Evolutionary conservation across 2,113 vertebrate species (phyloP), one percentile per base, ranked within the genome.

Genomic region (Mesembrinibis cayennensis): DNA sequence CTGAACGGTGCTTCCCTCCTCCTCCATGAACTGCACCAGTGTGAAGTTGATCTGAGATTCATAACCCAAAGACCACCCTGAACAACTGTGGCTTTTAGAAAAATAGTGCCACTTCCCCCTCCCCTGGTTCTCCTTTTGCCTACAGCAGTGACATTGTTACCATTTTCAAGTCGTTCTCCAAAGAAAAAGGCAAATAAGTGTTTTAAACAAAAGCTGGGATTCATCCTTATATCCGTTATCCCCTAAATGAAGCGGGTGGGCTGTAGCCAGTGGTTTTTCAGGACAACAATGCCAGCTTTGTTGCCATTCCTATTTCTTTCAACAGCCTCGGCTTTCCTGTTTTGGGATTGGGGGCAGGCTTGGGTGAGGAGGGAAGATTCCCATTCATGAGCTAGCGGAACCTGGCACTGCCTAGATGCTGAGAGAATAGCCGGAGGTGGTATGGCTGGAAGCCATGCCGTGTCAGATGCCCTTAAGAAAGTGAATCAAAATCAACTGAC

Each of bases 221-320:
- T 96, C 93, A 95, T 87, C 67, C 22, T 20, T 83, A 1, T 20
- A 53, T 90, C 71, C 62, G 9, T 82, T 91, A 65, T 50, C 49
- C 90, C 67, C n/a, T 3, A 9, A 38, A 9, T 29, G 5, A 25
- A 79, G 87, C 3, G 89, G 65, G 83, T 50, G 86, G 78, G 89
- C 89, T 93, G 87, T 36, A 91, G 94, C 82, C 91, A 86, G 74
- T 49, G 82, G n/a, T 82, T 95, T 96, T 80, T 93, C 53, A 62
- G 78, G 78, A 92, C 77, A 81, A 95, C 95, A 94, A 90, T 95
- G 76, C 45, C 89, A 96, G 89, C 94, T 95, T 73, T 97, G 94
- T 96, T 85, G 81, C 89, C 84, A 87, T 80, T 76, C 36, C 94
- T 62, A 22, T 63, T 95, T 58, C 93, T 95, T 93, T 93, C 78